phyloP scores from a whole-genome alignment of 1,140 invertebrate genomes.

The Drosophila obscura region DNA sequence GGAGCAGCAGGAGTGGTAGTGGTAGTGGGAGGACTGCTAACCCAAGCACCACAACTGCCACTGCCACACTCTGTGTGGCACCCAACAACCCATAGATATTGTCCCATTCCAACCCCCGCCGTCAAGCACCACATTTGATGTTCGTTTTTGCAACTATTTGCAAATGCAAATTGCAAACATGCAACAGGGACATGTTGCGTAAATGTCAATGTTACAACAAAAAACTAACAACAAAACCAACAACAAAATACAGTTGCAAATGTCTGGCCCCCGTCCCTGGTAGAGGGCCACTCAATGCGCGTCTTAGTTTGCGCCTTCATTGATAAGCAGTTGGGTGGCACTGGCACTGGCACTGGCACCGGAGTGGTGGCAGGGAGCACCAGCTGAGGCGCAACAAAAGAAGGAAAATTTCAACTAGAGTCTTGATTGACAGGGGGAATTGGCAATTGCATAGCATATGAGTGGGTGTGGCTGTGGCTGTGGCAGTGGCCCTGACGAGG shows the following conservation, averaged over 20 bases:
- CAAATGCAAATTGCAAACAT: slow-evolving; percentile 82
- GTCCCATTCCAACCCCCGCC: not conserved
- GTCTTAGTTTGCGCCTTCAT: slow-evolving; percentile 35
- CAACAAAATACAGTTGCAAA: slow-evolving; percentile 52
- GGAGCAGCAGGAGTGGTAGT: no score
- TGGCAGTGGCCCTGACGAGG: slow-evolving; percentile 16
- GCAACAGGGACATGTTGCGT: slow-evolving; percentile 82
- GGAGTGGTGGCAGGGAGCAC: slow-evolving; percentile 2
- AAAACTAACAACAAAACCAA: slow-evolving; percentile 11
- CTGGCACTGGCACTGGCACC: no score
- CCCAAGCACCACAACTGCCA: not conserved
- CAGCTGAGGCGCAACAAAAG: slow-evolving; percentile 27
- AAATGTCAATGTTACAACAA: slow-evolving; percentile 72
- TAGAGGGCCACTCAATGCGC: slow-evolving; percentile 38
- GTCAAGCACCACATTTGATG: slow-evolving; percentile 73
- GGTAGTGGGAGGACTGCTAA: slow-evolving; percentile 4
- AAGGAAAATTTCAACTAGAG: slow-evolving; percentile 14
- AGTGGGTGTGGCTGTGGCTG: slow-evolving; percentile 18
- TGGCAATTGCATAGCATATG: slow-evolving; percentile 45
- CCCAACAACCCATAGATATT: no score
- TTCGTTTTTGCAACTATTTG: slow-evolving; percentile 82
- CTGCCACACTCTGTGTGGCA: no score
- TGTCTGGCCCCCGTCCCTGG: slow-evolving; percentile 31
- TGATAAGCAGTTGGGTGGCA: slow-evolving; percentile 44
- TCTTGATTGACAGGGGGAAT: slow-evolving; percentile 47